Evolutionary conservation across 35 echinoderm and acorn worm genomes (phyloP).

Genomic region (Lytechinus pictus): DNA sequence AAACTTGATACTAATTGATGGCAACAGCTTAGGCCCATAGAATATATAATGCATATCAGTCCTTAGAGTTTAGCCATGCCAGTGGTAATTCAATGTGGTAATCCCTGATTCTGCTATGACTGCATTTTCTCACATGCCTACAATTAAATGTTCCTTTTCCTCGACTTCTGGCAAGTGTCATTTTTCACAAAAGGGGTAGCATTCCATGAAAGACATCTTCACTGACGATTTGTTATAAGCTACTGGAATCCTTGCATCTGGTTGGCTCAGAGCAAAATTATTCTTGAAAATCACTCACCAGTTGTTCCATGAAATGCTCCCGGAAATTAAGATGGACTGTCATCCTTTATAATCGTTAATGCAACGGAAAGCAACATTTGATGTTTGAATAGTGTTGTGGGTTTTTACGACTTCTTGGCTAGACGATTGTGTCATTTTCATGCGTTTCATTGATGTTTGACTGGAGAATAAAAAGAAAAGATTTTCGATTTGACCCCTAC

Average conservation of each 20-base stretch:
- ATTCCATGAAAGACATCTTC: too few relatives aligned
- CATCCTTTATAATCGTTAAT: background rate
- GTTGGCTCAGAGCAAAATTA: too few relatives aligned
- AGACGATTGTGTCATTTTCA: background rate
- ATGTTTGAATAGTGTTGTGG: background rate
- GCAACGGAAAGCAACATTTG: background rate
- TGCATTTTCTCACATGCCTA: background rate
- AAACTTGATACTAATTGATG: background rate
- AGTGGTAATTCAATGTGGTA: background rate
- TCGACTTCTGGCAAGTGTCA: background rate
- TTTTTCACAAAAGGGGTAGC: background rate
- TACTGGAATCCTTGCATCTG: too few relatives aligned
- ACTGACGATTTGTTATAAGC: too few relatives aligned
- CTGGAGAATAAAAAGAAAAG: background rate
- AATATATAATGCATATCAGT: background rate
- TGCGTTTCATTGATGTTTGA: background rate
- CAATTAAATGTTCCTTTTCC: background rate
- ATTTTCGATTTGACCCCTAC: too few relatives aligned
- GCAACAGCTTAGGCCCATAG: background rate
- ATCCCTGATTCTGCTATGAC: background rate
- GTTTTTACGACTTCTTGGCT: background rate
- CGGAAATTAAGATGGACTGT: background rate
- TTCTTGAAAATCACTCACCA: too few relatives aligned
- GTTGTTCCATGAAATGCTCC: too few relatives aligned
- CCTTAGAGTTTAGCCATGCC: background rate